phyloP scores from a whole-genome alignment of 2,888 invertebrate species.

The Operophtera brumata region DNA sequence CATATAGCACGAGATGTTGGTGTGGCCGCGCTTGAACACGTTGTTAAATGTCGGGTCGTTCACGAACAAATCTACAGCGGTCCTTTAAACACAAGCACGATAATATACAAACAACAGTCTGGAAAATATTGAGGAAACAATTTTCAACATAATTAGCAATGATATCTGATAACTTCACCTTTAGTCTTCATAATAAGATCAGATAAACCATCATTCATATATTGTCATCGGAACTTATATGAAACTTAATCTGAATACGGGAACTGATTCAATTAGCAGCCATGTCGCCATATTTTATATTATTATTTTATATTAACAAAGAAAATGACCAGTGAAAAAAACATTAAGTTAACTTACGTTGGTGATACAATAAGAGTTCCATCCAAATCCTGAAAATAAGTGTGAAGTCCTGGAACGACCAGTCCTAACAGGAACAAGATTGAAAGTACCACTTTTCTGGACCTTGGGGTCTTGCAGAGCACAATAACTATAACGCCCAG shows the following conservation, averaged over 20 bases:
- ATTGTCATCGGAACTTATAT: too few relatives aligned
- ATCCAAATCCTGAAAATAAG: constrained; percentile 17
- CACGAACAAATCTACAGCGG: constrained; percentile 29
- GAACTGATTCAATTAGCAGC: too few relatives aligned
- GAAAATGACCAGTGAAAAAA: too few relatives aligned
- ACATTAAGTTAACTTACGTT: constrained; percentile 5
- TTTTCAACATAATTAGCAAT: too few relatives aligned
- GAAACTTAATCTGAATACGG: too few relatives aligned
- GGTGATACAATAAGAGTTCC: constrained; percentile 12
- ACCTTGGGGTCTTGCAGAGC: neutral
- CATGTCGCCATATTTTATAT: too few relatives aligned
- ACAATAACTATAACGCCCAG: constrained; percentile 3
- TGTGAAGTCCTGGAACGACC: constrained; percentile 12
- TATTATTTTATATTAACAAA: too few relatives aligned
- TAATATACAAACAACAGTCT: too few relatives aligned
- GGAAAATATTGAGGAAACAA: too few relatives aligned
- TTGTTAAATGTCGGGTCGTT: constrained; percentile 41
- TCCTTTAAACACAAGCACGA: constrained; percentile 26
- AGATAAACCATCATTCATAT: too few relatives aligned
- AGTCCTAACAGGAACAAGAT: constrained; percentile 10
- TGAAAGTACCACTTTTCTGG: constrained; percentile 1
- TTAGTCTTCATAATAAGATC: too few relatives aligned
- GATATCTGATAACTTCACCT: too few relatives aligned
- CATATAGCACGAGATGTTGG: constrained; percentile 48
- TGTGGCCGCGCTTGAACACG: constrained; percentile 51